A percentile compares a stretch with the other conserved stretches of the same genome.
These are phyloP conservation scores for Melinopterus prodromus DNA, from an alignment of 2,888 invertebrate species.

Conservation along the genomic window DNA sequence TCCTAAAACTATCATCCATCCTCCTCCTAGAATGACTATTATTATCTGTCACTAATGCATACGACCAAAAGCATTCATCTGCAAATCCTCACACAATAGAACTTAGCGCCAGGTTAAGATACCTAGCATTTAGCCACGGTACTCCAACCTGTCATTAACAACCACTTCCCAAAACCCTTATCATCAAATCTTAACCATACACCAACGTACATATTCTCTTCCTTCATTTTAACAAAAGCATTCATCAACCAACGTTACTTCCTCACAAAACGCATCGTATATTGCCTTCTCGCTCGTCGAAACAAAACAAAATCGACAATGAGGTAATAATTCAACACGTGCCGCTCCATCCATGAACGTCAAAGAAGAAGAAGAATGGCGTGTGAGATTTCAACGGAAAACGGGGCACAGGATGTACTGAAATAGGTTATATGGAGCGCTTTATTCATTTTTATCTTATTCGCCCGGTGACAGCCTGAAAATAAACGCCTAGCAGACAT, in stretches of 20 bases:
- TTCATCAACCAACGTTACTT: neutral
- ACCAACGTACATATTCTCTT: conserved; percentile 16
- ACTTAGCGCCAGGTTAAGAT: neutral
- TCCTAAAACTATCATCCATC: neutral
- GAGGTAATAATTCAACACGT: conserved; percentile 28
- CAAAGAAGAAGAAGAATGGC: conserved; percentile 23
- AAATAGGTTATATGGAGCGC: conserved; percentile 33
- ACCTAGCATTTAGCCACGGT: neutral
- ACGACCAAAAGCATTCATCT: neutral
- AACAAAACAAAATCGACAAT: conserved; percentile 27
- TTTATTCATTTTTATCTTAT: conserved; percentile 29
- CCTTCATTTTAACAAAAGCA: neutral
- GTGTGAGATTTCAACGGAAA: conserved; percentile 33
- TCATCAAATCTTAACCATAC: neutral
- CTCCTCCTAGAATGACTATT: too few relatives aligned
- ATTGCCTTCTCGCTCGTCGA: conserved; percentile 23
- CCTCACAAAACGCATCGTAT: neutral
- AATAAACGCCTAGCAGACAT: conserved; percentile 33
- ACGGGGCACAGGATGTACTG: conserved; percentile 37
- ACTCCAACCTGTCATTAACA: neutral
- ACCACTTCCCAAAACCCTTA: neutral
- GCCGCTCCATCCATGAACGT: neutral
- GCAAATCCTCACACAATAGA: neutral
- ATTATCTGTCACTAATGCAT: too few relatives aligned
- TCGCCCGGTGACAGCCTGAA: conserved; percentile 28